Base-by-base conservation (phyloP, 2,797 vertebrate species). In the Rhynchotus rufescens region DNA sequence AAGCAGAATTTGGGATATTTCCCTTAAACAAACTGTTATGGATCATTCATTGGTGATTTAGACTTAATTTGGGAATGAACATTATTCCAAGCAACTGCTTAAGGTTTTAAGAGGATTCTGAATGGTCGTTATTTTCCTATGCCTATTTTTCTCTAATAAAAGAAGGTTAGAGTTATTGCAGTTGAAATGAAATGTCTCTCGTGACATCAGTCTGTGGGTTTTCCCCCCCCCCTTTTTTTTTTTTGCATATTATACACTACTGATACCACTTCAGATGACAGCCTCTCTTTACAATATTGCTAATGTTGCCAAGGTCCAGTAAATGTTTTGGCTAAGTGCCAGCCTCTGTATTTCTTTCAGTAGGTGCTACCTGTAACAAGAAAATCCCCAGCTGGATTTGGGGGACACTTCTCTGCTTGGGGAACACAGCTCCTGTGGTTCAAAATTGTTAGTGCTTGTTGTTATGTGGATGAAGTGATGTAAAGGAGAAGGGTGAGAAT, bases 291-390 rank as follows among this genome's bases (percentile, higher is more conserved):
- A 57, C 59, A 69, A 84, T 74, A 68, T 86, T 75, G n/a, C 22
- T 80, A 61, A 74, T 30, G 13, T 47, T 86, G 74, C 68, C 64
- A 40, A 93, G 71, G 81, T 59, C 81, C 67, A 67, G 36, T 13
- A 52, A 89, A 68, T 65, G 25, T 36, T 26, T 34, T 93, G 92
- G 78, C 75, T 76, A n/a, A 69, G 26, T 47, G 80, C 66, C 80
- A 92, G 23, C 6, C 59, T 22, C 8, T 5, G 0, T 74, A 76
- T 85, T 88, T 94, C 84, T 93, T 95, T 64, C 19, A 71, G n/a
- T 82, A 87, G 81, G 42, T 92, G 30, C 78, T 84, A 30, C 15
- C 59, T 92, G 86, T 84, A 92, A 65, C 59, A 68, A 60, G 34
- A 86, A 80, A 89, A 62, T 84, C 51, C n/a, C 30, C 86, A 82